These are phyloP conservation scores for Morpho helenor DNA, from an alignment of 2,888 invertebrate genomes.

Conservation along the genomic window DNA sequence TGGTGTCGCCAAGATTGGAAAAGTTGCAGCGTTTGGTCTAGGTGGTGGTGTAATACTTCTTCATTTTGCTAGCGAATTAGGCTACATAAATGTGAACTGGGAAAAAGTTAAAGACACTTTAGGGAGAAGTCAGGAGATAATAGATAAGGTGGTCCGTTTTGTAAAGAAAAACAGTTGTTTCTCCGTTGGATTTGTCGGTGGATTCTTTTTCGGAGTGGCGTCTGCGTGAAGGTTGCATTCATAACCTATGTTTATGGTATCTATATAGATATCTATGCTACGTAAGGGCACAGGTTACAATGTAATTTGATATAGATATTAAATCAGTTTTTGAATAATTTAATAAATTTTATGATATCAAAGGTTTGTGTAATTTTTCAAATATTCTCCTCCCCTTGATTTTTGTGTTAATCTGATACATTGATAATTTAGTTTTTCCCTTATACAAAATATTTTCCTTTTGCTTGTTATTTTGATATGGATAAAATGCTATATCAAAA, in stretches of 20 bases:
- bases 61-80: constrained; percentile 92
- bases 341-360: not conserved
- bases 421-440: too few species aligned
- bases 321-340: constrained; percentile 1
- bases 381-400: not conserved
- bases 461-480: too few species aligned
- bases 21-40: constrained; percentile 91
- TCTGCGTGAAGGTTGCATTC: constrained; percentile 57
- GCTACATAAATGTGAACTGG: constrained; percentile 94
- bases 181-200: constrained; percentile 89
- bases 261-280: not conserved
- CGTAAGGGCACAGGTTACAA: not conserved
- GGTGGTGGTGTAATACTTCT: constrained; percentile 93
- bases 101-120: constrained; percentile 87
- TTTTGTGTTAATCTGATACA: too few species aligned
- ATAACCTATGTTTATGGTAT: not conserved
- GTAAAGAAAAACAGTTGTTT: constrained; percentile 83
- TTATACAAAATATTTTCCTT: too few species aligned
- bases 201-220: constrained; percentile 90
- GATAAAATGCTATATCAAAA: too few species aligned
- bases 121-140: constrained; percentile 84
- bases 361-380: not conserved
- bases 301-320: not conserved
- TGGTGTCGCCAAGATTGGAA: constrained; percentile 89
- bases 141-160: constrained; percentile 83